Evolutionary conservation across 2,888 invertebrate species (phyloP).

Genomic region (Drosophila meridionalis): DNA sequence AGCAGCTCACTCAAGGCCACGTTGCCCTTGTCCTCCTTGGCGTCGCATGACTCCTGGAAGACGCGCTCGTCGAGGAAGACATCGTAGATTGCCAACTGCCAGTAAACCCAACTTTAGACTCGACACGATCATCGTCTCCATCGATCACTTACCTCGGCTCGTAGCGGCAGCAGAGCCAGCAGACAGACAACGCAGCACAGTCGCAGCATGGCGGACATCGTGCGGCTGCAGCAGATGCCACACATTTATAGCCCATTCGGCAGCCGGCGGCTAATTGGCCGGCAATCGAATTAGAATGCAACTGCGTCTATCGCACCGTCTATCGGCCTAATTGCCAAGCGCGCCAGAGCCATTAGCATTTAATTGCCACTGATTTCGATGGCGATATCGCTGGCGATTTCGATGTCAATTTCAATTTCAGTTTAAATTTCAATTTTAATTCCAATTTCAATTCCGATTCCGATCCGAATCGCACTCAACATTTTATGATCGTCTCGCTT

Average conservation of each 20-base stretch:
- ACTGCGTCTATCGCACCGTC: slow-evolving; percentile 18
- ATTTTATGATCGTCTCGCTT: slow-evolving; percentile 14
- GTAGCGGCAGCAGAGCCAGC: slow-evolving; percentile 17
- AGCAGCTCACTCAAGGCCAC: slow-evolving; percentile 16
- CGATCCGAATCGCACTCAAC: slow-evolving; percentile 2
- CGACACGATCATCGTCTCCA: too few relatives aligned
- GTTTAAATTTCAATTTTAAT: background rate
- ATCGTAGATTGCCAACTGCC: slow-evolving; percentile 41
- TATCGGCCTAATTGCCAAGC: slow-evolving; percentile 42
- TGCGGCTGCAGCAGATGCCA: slow-evolving; percentile 6
- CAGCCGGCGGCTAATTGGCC: slow-evolving; percentile 33
- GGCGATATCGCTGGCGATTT: slow-evolving; percentile 3
- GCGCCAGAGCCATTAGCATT: slow-evolving; percentile 14
- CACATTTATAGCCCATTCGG: slow-evolving; percentile 23
- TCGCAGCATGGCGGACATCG: slow-evolving; percentile 22
- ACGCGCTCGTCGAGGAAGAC: slow-evolving; percentile 44
- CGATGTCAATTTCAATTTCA: slow-evolving; percentile 9
- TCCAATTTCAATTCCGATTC: background rate
- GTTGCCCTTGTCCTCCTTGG: slow-evolving; percentile 35
- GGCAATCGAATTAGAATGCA: slow-evolving; percentile 38
- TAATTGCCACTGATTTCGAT: slow-evolving; percentile 25
- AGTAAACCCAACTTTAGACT: background rate
- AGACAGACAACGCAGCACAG: background rate
- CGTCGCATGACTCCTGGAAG: slow-evolving; percentile 27
- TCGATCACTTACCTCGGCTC: slow-evolving; percentile 13